phyloP scores from a whole-genome alignment of 1,140 invertebrate genomes.

The Drosophila nebulosa region DNA sequence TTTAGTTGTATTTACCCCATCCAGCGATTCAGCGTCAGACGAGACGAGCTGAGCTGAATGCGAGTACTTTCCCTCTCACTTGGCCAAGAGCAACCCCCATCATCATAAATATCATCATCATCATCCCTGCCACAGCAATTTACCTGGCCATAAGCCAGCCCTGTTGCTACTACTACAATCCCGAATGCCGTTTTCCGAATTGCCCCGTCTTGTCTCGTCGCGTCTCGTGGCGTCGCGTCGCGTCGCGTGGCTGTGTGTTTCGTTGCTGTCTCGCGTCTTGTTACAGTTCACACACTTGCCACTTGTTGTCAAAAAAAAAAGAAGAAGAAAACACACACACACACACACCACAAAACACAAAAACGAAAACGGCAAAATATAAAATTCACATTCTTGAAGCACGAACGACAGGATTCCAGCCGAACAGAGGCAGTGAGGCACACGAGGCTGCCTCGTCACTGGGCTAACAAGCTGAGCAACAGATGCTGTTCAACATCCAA shows the following conservation, averaged over 20 bases:
- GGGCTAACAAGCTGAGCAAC: constrained; percentile 57
- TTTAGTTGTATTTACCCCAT: constrained; percentile 9
- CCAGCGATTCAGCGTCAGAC: constrained; percentile 35
- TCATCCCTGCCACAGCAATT: constrained; percentile 2
- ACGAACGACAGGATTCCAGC: not conserved
- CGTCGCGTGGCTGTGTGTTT: not conserved
- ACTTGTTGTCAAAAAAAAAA: constrained; percentile 57
- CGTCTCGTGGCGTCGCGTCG: constrained; percentile 6
- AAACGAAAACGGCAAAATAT: not conserved
- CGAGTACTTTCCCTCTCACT: constrained; percentile 11
- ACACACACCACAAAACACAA: not conserved
- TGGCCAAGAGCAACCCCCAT: constrained; percentile 9
- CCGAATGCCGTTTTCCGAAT: constrained; percentile 1
- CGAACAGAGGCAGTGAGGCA: constrained; percentile 26
- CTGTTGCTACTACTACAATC: constrained; percentile 26
- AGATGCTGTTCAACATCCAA: constrained; percentile 76
- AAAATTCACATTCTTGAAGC: not conserved
- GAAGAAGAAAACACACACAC: not conserved
- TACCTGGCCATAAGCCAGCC: constrained; percentile 37
- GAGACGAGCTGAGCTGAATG: constrained; percentile 21
- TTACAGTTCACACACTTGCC: constrained; percentile 62
- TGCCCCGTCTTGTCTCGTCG: not conserved
- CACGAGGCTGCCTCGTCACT: constrained; percentile 59
- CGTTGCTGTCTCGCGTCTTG: constrained; percentile 21
- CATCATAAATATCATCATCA: not conserved